Percentiles rank a stretch among this genome's conserved stretches.
Evolutionary conservation across 2,797 vertebrate genomes (phyloP).

Genomic region (Brachymystax lenok): DNA sequence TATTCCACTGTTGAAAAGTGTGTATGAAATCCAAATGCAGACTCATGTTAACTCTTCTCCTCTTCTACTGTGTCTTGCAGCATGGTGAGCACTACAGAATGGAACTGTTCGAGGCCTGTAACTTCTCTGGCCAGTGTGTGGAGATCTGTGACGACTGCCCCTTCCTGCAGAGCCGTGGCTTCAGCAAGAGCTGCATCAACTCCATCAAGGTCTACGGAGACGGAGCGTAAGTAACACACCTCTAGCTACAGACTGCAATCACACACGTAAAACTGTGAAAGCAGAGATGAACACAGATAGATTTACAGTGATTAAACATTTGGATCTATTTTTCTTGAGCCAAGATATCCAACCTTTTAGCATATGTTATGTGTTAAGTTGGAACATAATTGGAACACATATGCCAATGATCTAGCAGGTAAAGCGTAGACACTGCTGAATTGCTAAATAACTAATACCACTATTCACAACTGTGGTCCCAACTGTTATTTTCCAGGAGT

Average conservation of each 20-base stretch:
- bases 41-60: background rate
- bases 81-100: constrained; percentile 89
- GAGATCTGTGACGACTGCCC: constrained; percentile 87
- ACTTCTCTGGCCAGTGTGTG: constrained; percentile 86
- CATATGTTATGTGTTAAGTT: background rate
- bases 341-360: background rate
- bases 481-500: too few relatives aligned
- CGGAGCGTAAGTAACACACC: constrained; percentile 79
- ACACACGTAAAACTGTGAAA: too few relatives aligned
- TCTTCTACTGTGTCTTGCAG: constrained; percentile 52
- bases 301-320: background rate
- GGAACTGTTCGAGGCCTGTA: constrained; percentile 84
- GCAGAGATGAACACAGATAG: background rate
- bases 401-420: background rate
- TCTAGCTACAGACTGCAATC: too few relatives aligned
- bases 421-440: background rate
- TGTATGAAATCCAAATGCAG: too few relatives aligned
- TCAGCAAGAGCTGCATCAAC: constrained; percentile 86
- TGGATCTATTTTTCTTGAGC: background rate
- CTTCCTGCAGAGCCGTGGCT: constrained; percentile 86
- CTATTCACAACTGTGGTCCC: background rate
- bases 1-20: background rate
- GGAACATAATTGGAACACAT: background rate
- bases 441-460: background rate
- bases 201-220: constrained; percentile 88